Conservation (phyloP, 2,113 vertebrate species). For the Pionites leucogaster region DNA sequence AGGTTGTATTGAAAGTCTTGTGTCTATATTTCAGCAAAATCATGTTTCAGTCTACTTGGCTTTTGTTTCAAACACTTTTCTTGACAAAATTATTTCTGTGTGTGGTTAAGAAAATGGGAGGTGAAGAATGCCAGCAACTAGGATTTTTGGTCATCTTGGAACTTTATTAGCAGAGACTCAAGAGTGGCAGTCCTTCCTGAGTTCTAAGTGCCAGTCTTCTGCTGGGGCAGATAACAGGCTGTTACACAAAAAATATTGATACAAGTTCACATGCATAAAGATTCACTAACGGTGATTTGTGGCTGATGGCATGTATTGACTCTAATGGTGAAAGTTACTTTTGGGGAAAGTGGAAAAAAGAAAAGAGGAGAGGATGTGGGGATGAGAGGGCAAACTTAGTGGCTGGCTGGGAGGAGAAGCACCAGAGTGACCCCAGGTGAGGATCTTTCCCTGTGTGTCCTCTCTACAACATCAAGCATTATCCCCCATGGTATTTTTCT, state of each 20-base stretch:
- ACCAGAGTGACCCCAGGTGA: accelerated
- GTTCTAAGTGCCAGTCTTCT: background rate
- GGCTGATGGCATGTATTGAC: background rate
- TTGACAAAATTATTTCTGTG: background rate
- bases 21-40: background rate
- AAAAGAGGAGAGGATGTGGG: background rate
- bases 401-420: background rate
- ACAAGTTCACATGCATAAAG: background rate
- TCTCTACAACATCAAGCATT: background rate
- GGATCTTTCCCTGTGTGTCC: background rate
- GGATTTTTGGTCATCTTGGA: background rate
- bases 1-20: background rate
- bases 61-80: background rate
- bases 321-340: background rate
- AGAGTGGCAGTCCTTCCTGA: background rate
- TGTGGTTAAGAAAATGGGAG: background rate
- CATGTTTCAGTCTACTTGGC: background rate
- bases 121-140: background rate
- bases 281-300: background rate
- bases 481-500: background rate
- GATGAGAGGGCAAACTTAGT: accelerated
- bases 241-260: background rate
- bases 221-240: background rate
- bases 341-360: background rate
- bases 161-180: background rate